These are phyloP conservation scores for Telmatherina bonti DNA, from an alignment of 2,797 vertebrate species.

Conservation along the genomic window DNA sequence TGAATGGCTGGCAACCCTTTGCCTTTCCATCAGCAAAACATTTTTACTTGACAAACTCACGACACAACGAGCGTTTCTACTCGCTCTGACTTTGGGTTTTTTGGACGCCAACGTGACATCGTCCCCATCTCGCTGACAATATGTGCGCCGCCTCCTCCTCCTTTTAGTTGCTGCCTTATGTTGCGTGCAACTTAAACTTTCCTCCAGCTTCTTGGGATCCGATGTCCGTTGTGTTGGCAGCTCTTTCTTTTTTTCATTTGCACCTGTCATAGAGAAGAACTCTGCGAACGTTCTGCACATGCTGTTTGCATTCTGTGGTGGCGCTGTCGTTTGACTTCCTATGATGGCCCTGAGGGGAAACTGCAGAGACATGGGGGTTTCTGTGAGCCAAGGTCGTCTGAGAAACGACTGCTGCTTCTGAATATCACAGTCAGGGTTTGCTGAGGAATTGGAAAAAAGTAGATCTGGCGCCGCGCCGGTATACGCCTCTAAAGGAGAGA, in stretches of 20 bases:
- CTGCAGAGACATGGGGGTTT: conserved; percentile 28
- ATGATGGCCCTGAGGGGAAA: conserved; percentile 44
- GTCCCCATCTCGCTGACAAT: not conserved
- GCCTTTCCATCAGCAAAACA: conserved; percentile 42
- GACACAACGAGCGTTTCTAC: conserved; percentile 32
- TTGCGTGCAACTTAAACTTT: conserved; percentile 1
- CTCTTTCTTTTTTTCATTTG: not conserved
- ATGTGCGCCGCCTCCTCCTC: conserved; percentile 12
- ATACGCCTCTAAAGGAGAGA: conserved; percentile 69
- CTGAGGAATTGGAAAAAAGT: not conserved
- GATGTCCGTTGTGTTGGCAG: not conserved
- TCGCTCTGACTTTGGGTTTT: conserved; percentile 2
- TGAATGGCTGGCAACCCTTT: not conserved
- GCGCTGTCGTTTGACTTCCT: not conserved
- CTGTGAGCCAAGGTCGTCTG: conserved; percentile 48
- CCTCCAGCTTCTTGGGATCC: not conserved
- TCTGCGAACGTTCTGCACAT: not conserved
- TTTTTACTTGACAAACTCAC: conserved; percentile 67
- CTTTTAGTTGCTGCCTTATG: not conserved
- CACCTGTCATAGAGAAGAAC: not conserved
- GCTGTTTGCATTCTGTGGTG: not conserved
- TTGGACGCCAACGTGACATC: not conserved
- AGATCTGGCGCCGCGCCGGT: not conserved
- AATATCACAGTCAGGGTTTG: not conserved
- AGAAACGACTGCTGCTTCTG: conserved; percentile 12